Base-by-base conservation (phyloP, 2,888 invertebrate genomes). In the Sesia apiformis region DNA sequence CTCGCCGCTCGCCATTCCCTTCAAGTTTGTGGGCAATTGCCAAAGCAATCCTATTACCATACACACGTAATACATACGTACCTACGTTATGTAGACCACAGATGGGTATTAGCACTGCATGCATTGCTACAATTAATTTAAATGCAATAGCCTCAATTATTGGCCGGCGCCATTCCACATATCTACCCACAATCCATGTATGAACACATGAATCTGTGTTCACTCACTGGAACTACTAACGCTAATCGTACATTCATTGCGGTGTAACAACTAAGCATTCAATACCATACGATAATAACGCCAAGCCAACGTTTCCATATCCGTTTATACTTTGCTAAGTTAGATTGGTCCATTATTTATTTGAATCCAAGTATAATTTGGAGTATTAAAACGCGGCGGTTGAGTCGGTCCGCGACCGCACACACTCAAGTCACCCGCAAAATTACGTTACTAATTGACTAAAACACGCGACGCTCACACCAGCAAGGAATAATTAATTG, bases 361-460 rank as follows among this genome's bases (percentile, higher is more conserved):
- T 61, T 63, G 60, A 64, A 63, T 63, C 60, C 58, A 53, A 52
- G 60, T 63, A 63, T 64, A 65, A 69, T 66, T 65, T 64, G 71
- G 62, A 71, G 69, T 70, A 71, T 74, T 79, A 77, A 76, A 76
- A 74, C 72, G 71, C 70, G 69, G 69, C 73, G 63, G 60, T 70
- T 61, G 70, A 74, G 72, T 70, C 70, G 71, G 80, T 76, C 77
- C 72, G 74, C 78, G 78, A 76, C 77, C 81, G 76, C 84, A 81
- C 80, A 81, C 81, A 84, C 86, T 86, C 87, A 84, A 87, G 86
- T 87, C 86, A 84, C 81, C 88, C 88, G 81, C 88, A 88, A 87
- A 89, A 89, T 89, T 88, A 88, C 87, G 84, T 88, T 87, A 87
- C 88, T 89, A 89, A 89, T 89, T 89, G 89, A 88, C 83, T 89